These are phyloP conservation scores for Trogon melanurus DNA, from an alignment of 2,113 vertebrate species.

Conservation along the genomic window DNA sequence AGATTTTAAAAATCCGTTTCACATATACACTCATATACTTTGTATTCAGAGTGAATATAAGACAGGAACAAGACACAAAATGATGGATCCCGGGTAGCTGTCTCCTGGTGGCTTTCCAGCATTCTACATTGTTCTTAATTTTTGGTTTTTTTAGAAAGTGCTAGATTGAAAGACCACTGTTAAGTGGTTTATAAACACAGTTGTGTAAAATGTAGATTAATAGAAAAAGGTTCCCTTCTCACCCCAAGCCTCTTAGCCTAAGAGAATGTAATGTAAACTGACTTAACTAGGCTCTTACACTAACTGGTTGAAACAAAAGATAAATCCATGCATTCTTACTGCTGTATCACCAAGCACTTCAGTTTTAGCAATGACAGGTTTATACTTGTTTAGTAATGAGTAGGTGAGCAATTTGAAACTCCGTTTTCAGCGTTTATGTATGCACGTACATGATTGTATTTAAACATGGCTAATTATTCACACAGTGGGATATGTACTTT, in stretches of 20 bases:
- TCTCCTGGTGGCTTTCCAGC: neutral
- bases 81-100: neutral
- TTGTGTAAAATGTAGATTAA: neutral
- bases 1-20: neutral
- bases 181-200: neutral
- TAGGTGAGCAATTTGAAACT: neutral
- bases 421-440: neutral
- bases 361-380: neutral
- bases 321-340: neutral
- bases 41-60: neutral
- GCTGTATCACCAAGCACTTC: neutral
- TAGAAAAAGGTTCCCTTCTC: neutral
- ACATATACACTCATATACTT: rapidly evolving
- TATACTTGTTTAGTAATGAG: neutral
- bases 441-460: neutral
- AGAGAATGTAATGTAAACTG: neutral
- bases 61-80: neutral
- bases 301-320: neutral
- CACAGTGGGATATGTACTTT: neutral
- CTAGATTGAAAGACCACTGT: neutral
- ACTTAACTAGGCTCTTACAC: neutral
- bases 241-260: neutral
- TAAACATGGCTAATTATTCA: neutral
- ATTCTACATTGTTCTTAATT: neutral
- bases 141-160: neutral